phyloP scores from a whole-genome alignment of 1,140 invertebrate species.

The Penaeus chinensis region DNA sequence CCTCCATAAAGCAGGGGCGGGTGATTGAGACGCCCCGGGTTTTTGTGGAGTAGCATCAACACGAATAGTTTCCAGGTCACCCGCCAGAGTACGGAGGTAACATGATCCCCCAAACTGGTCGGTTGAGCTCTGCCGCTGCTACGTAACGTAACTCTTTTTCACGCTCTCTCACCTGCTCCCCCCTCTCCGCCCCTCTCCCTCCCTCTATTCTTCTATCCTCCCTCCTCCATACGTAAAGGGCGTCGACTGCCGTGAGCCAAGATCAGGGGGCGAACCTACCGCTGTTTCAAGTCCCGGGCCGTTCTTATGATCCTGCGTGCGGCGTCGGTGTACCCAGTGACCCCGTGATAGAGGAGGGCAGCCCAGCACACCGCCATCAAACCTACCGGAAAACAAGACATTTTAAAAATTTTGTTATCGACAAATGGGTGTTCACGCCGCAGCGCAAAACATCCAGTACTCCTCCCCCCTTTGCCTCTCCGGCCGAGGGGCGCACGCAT shows the following conservation, averaged over 20 bases:
- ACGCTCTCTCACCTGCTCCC: neutral
- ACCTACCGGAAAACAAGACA: conserved; percentile 64
- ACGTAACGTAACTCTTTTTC: too few species aligned
- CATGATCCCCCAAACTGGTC: conserved; percentile 4
- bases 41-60: too few species aligned
- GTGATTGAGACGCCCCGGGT: too few species aligned
- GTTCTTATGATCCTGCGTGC: conserved; percentile 87
- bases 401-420: neutral
- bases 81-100: neutral
- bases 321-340: conserved; percentile 84
- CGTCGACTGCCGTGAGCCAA: neutral
- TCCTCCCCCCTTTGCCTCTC: too few species aligned
- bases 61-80: too few species aligned
- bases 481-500: too few species aligned
- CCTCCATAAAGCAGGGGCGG: too few species aligned
- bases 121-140: neutral
- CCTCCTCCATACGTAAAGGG: too few species aligned
- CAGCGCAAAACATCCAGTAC: neutral
- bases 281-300: conserved; percentile 69
- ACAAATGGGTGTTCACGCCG: neutral
- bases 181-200: neutral
- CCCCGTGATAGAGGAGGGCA: conserved; percentile 89
- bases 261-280: conserved; percentile 24
- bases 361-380: conserved; percentile 97
- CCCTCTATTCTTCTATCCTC: neutral